A percentile compares a stretch with the other conserved stretches of the same genome.
phyloP scores from a whole-genome alignment of 2,888 invertebrate species.

The Vanessa cardui region DNA sequence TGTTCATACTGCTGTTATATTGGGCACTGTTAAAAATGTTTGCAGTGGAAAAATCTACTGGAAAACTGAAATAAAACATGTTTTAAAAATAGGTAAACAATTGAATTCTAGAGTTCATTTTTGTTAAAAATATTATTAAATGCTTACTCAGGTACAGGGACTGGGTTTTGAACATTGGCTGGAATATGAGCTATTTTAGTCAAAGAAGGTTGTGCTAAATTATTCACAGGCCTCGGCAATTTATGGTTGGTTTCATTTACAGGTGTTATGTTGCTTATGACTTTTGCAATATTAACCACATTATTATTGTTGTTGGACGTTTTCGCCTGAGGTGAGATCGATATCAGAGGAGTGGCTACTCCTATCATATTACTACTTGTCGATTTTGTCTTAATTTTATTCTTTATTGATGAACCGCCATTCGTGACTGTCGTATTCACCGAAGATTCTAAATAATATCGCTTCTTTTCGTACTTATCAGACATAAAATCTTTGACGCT shows the following conservation, averaged over 20 bases:
- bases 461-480: constrained; percentile 96
- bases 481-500: constrained; percentile 96
- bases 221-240: constrained; percentile 65
- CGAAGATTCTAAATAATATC: constrained; percentile 81
- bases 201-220: constrained; percentile 56
- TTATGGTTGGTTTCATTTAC: constrained; percentile 62
- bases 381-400: constrained; percentile 63
- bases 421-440: constrained; percentile 54
- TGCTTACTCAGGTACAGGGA: constrained; percentile 74
- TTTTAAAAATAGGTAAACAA: no score
- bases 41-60: constrained; percentile 88
- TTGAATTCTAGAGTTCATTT: not conserved
- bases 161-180: constrained; percentile 42
- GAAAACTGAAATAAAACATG: constrained; percentile 76
- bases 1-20: constrained; percentile 66
- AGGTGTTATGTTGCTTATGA: constrained; percentile 59
- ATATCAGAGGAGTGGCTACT: constrained; percentile 64
- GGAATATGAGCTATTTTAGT: constrained; percentile 47
- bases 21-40: constrained; percentile 87
- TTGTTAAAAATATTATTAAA: not conserved
- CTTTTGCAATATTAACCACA: constrained; percentile 58
- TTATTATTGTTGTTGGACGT: constrained; percentile 54
- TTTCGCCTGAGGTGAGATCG: constrained; percentile 67
- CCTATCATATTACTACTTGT: constrained; percentile 50
- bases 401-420: constrained; percentile 61